phyloP scores from a whole-genome alignment of 2,888 invertebrate species.

The Hemicrepidius hirtus region DNA sequence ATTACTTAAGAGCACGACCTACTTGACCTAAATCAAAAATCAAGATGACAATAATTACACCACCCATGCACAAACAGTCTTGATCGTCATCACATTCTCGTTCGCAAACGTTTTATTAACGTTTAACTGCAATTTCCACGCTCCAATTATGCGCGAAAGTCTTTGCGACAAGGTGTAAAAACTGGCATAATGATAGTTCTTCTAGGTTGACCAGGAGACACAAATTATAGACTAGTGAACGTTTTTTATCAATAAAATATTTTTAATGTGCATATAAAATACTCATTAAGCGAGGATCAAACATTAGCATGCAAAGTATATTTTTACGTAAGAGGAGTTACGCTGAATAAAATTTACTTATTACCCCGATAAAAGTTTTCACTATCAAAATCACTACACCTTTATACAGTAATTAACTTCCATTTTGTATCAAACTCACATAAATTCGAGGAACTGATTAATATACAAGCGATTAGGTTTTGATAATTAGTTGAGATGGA shows the following conservation, averaged over 20 bases:
- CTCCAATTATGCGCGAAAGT: slow-evolving; percentile 27
- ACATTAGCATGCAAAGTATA: slow-evolving; percentile 5
- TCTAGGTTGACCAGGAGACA: slow-evolving; percentile 21
- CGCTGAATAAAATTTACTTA: not conserved
- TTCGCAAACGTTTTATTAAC: slow-evolving; percentile 12
- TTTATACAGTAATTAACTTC: not conserved
- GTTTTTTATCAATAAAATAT: slow-evolving; percentile 10
- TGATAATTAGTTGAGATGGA: not conserved
- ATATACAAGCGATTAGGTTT: not conserved
- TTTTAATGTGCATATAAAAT: slow-evolving; percentile 3
- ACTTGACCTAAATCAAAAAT: slow-evolving; percentile 2
- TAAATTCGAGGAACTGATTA: not conserved
- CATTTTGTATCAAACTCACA: slow-evolving; percentile 1
- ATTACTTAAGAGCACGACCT: not conserved
- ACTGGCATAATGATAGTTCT: slow-evolving; percentile 25
- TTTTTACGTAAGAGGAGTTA: slow-evolving; percentile 5
- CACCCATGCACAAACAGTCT: slow-evolving; percentile 4
- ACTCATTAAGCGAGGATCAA: slow-evolving; percentile 11
- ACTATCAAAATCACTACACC: not conserved
- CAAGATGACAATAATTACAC: not conserved
- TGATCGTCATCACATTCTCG: slow-evolving; percentile 16
- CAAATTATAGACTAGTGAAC: not conserved
- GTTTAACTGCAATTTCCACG: slow-evolving; percentile 28
- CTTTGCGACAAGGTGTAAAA: slow-evolving; percentile 29
- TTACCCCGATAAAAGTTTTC: not conserved